phyloP scores from a whole-genome alignment of 1,140 invertebrate genomes.

The Octopus bimaculoides region DNA sequence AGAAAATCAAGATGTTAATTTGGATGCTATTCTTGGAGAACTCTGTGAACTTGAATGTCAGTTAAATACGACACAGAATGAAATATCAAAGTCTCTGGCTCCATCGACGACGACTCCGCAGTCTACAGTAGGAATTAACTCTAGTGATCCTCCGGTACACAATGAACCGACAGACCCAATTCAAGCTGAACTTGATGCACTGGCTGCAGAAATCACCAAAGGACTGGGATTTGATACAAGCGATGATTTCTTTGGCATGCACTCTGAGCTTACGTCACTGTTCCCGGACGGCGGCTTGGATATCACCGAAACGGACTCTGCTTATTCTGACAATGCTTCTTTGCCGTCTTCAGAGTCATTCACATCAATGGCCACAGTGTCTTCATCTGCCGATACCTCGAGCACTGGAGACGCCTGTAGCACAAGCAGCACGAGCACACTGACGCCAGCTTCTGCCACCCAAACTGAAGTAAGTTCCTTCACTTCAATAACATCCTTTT shows the following conservation, averaged over 20 bases:
- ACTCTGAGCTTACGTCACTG: neutral
- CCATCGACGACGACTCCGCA: conserved; percentile 1
- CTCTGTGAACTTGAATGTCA: conserved; percentile 73
- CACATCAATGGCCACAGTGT: conserved; percentile 65
- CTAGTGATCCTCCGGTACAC: conserved; percentile 6
- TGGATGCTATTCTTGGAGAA: conserved; percentile 93
- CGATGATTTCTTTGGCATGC: conserved; percentile 6
- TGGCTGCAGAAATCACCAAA: conserved; percentile 47
- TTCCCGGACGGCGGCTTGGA: conserved; percentile 69
- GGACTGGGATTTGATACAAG: conserved; percentile 31
- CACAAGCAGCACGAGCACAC: conserved; percentile 34
- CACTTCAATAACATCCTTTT: neutral
- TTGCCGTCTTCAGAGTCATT: conserved; percentile 87
- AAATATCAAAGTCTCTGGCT: conserved; percentile 31
- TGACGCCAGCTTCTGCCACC: conserved; percentile 30
- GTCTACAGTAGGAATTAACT: conserved; percentile 19
- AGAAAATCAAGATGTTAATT: conserved; percentile 92
- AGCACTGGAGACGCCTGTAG: conserved; percentile 42
- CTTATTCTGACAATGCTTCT: conserved; percentile 93
- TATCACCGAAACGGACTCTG: conserved; percentile 78
- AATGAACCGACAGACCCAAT: conserved; percentile 30
- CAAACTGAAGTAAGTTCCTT: conserved; percentile 39
- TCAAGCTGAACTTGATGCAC: conserved; percentile 46
- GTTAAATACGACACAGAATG: conserved; percentile 47
- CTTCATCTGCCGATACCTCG: conserved; percentile 44